These are phyloP conservation scores for Cheilosia urbana DNA, from an alignment of 2,888 invertebrate species.

Conservation along the genomic window DNA sequence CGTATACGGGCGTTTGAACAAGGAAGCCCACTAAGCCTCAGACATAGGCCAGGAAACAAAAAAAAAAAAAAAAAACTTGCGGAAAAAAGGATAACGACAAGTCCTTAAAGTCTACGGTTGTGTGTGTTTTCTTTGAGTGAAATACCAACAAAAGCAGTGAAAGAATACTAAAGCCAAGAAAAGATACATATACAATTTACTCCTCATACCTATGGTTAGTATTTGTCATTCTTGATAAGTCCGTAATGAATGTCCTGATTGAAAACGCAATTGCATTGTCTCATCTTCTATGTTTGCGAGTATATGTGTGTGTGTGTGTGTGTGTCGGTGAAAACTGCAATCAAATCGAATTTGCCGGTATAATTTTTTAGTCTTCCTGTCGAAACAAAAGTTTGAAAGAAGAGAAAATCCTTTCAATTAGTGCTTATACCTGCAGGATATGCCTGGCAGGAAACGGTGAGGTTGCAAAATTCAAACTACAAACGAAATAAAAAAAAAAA, in stretches of 20 bases:
- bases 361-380: neutral
- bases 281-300: slow-evolving; percentile 1
- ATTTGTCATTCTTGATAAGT: slow-evolving; percentile 25
- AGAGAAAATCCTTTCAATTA: slow-evolving; percentile 50
- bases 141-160: slow-evolving; percentile 17
- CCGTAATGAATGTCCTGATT: slow-evolving; percentile 48
- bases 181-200: slow-evolving; percentile 32
- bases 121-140: slow-evolving; percentile 39
- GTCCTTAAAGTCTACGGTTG: slow-evolving; percentile 28
- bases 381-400: slow-evolving; percentile 1
- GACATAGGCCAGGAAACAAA: slow-evolving; percentile 44
- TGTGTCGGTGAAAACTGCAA: slow-evolving; percentile 60
- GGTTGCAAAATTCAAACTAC: slow-evolving; percentile 42
- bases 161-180: slow-evolving; percentile 25
- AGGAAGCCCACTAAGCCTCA: slow-evolving; percentile 40
- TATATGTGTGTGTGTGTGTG: slow-evolving; percentile 27
- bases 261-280: slow-evolving; percentile 34
- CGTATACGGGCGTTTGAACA: slow-evolving; percentile 57
- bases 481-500: slow-evolving; percentile 36
- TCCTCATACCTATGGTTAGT: slow-evolving; percentile 62
- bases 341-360: slow-evolving; percentile 67
- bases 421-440: slow-evolving; percentile 48
- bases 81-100: slow-evolving; percentile 22
- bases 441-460: slow-evolving; percentile 7
- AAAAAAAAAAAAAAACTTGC: slow-evolving; percentile 33